Conservation (phyloP, 2,113 vertebrate genomes). For the Orientallactaga bullata region DNA sequence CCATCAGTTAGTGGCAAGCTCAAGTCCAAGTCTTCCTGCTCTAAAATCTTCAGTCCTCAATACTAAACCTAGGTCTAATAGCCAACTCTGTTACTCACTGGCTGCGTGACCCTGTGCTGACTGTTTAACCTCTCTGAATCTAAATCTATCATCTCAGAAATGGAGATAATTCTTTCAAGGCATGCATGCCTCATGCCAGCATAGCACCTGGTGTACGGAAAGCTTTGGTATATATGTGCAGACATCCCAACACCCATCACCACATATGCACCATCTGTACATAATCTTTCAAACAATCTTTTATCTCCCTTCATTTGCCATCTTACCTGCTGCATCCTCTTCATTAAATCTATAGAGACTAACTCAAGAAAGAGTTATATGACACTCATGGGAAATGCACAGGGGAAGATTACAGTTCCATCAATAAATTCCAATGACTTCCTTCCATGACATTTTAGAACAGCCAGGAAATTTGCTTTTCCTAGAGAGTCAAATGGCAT, state of each 20-base stretch:
- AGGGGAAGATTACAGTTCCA: slow-evolving; percentile 54
- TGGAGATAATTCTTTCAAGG: neutral
- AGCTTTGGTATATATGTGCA: neutral
- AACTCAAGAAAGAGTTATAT: slow-evolving; percentile 32
- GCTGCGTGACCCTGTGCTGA: neutral
- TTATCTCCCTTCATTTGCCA: neutral
- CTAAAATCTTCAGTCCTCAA: neutral
- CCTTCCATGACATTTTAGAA: slow-evolving; percentile 62
- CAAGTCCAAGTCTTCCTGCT: neutral
- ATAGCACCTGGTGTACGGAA: neutral
- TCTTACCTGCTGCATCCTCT: slow-evolving; percentile 17
- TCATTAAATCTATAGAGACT: slow-evolving; percentile 55
- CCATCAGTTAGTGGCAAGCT: neutral
- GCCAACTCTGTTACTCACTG: neutral
- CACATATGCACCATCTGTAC: neutral
- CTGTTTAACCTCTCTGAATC: neutral
- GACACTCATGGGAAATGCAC: slow-evolving; percentile 14
- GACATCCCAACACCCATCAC: neutral
- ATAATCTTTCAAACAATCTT: neutral
- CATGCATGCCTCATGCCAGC: fast-evolving
- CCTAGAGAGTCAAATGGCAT: slow-evolving; percentile 64
- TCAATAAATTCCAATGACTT: slow-evolving; percentile 64
- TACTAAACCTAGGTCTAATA: neutral
- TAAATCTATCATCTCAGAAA: neutral
- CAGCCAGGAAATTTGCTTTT: slow-evolving; percentile 58